Conservation (phyloP, 1,140 invertebrate genomes). For the Formica selysi region DNA sequence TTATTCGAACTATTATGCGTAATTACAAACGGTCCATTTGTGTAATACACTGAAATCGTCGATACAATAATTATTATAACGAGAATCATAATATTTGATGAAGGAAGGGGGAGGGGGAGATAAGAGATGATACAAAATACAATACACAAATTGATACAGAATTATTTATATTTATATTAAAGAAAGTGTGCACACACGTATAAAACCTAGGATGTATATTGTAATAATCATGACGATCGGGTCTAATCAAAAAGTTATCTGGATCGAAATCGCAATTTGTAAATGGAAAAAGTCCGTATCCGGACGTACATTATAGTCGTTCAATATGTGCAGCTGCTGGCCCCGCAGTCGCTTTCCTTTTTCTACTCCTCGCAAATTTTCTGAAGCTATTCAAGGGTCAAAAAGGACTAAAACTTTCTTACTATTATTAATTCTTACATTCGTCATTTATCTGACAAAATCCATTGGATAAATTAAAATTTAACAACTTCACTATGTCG, state of each 20-base stretch:
- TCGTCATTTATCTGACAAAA: neutral
- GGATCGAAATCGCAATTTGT: slow-evolving; percentile 20
- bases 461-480: slow-evolving; percentile 53
- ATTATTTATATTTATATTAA: slow-evolving; percentile 7
- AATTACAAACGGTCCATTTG: slow-evolving; percentile 13
- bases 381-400: neutral
- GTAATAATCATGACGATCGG: neutral
- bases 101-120: neutral
- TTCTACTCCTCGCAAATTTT: neutral
- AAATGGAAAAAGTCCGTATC: slow-evolving; percentile 21
- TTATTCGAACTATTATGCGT: slow-evolving; percentile 23
- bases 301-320: neutral
- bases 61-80: neutral
- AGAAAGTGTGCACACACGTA: neutral
- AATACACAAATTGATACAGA: neutral
- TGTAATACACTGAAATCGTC: neutral
- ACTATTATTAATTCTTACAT: neutral
- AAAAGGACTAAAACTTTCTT: slow-evolving; percentile 2
- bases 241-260: slow-evolving; percentile 20
- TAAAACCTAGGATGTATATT: neutral
- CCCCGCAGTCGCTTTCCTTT: neutral
- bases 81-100: slow-evolving; percentile 20
- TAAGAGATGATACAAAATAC: neutral
- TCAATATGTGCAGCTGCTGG: slow-evolving; percentile 7
- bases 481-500: neutral